A percentile compares a stretch with the other conserved stretches of the same genome.
phyloP scores from a whole-genome alignment of 2,888 invertebrate species.

The Deroplatys truncata region DNA sequence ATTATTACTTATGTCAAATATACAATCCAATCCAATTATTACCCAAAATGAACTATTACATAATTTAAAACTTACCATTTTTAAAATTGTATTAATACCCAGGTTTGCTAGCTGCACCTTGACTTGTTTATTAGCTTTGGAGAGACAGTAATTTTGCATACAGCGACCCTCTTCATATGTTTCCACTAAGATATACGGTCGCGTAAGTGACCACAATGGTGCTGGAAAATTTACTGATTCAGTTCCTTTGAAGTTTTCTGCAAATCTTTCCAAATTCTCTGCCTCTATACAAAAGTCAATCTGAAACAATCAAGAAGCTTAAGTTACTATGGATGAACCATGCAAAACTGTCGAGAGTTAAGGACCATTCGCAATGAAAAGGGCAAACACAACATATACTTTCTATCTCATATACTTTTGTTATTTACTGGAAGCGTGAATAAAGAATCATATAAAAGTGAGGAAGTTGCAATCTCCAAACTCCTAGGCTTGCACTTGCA shows the following conservation, averaged over 20 bases:
- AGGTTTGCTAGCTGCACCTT: conserved; percentile 42
- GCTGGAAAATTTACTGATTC: conserved; percentile 43
- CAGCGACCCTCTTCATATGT: conserved; percentile 46
- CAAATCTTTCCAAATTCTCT: conserved; percentile 44
- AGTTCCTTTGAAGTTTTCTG: conserved; percentile 42
- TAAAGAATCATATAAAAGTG: no score
- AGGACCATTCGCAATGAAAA: no score
- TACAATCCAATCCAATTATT: no score
- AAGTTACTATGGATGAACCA: neutral
- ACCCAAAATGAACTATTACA: no score
- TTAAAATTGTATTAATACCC: conserved; percentile 46
- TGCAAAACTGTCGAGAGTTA: no score
- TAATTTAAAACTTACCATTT: conserved; percentile 42
- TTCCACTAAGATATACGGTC: conserved; percentile 46
- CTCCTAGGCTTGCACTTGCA: no score
- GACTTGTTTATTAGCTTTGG: conserved; percentile 26
- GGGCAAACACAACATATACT: no score
- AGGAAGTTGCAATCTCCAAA: no score
- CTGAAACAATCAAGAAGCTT: conserved; percentile 34
- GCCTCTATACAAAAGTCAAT: conserved; percentile 48
- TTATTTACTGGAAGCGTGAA: no score
- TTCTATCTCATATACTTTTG: no score
- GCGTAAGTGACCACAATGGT: conserved; percentile 43
- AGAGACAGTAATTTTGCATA: conserved; percentile 39
- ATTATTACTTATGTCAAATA: no score